Evolutionary conservation across 2,888 invertebrate species (phyloP), one percentile per base, ranked within the genome.

Genomic region (Temnothorax ravouxi): DNA sequence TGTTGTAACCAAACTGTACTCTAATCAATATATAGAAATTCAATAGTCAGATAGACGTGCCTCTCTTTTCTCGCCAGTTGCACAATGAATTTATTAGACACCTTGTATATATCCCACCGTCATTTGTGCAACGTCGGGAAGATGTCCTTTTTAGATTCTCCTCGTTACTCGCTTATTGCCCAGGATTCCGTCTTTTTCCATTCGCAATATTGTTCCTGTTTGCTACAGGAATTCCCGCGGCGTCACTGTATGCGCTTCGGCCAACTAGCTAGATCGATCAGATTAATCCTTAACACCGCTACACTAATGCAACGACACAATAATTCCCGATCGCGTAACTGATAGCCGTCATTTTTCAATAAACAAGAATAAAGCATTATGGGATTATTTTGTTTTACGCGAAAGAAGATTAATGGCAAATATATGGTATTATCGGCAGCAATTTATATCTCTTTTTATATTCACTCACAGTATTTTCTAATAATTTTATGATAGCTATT

Each of bases 401-500:
- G 21, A 61, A 34, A 41, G 25, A 62, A 76, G 15, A 76, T 76
- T 76, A 76, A 75, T 75, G 47, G 15, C 9, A 62, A 52, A 38
- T 21, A 9, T 61, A 52, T 41, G 1, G 34, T 34, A 41, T 64
- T 21, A 15, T 38, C 3, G 25, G 2, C 38, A 52, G 21, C 21
- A 64, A 52, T 64, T 76, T 52, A 41, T 41, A 75, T 11, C 5
- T 8, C 15, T 34, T 62, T 62, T 50, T 62, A 62, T 34, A 61
- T 61, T 64, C 25, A 64, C 38, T 76, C 54, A 64, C 52, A 52
- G 38, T 64, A 64, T 54, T 41, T 64, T 41, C 25, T 64, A 41
- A 64, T 64, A 64, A 76, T 76, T 76, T 76, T 64, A 64, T 64
- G 52, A 64, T 52, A 52, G 64, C 52, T 76, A 64, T 64, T 64